Conservation (phyloP, 2,888 invertebrate species). For the Leucozona laternaria region DNA sequence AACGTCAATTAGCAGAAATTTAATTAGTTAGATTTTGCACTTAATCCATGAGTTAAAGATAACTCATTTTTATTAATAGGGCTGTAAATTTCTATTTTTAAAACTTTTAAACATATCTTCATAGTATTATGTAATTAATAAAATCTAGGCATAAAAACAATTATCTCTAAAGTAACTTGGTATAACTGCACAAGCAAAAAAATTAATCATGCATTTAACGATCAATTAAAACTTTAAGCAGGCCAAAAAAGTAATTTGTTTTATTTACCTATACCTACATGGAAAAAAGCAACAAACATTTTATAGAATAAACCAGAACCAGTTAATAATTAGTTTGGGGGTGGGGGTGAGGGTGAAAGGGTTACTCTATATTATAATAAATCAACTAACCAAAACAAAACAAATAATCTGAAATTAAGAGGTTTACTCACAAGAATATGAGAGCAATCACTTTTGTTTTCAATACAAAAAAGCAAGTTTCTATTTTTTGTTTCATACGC, state of each 20-base stretch:
- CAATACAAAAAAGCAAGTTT: slow-evolving; percentile 17
- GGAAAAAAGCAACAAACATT: neutral
- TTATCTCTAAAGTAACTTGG: neutral
- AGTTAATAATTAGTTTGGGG: neutral
- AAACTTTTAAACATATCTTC: no score
- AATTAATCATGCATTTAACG: slow-evolving; percentile 28
- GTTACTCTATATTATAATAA: neutral
- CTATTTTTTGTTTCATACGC: neutral
- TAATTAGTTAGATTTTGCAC: no score
- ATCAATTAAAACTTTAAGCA: neutral
- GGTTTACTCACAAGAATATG: slow-evolving; percentile 60
- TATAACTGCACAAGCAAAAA: neutral
- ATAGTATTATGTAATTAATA: no score
- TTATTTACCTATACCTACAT: neutral
- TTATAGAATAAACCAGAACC: neutral
- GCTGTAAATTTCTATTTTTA: no score
- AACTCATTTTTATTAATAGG: no score
- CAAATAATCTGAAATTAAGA: neutral
- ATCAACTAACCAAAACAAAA: neutral
- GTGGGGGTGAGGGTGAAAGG: no score
- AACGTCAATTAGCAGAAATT: no score
- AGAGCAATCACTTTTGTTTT: slow-evolving; percentile 49
- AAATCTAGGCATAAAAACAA: neutral
- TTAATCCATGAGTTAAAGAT: no score
- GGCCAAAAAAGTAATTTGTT: neutral